A percentile compares a stretch with the other conserved stretches of the same genome.
Conservation (phyloP, 1,140 invertebrate genomes). For the Ylistrum balloti region DNA sequence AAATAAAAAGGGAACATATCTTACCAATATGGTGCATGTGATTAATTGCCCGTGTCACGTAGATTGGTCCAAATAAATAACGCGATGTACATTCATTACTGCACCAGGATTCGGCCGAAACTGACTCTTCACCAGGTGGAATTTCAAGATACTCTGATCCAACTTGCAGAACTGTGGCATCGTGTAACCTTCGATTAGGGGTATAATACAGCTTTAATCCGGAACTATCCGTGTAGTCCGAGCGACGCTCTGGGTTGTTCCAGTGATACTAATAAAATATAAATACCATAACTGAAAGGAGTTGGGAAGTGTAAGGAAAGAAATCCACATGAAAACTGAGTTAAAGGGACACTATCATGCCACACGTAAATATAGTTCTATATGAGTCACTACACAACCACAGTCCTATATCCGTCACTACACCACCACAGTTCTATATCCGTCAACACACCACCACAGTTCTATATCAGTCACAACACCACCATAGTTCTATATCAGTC, state of each 20-base stretch:
- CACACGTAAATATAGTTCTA: no score
- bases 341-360: no score
- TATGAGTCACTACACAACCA: no score
- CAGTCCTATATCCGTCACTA: no score
- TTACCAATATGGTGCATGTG: conserved; percentile 58
- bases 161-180: conserved; percentile 8
- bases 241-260: conserved; percentile 44
- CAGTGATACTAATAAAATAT: conserved; percentile 48
- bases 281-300: no score
- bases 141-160: conserved; percentile 29
- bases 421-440: no score
- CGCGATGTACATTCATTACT: not conserved
- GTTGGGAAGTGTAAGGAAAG: no score
- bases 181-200: not conserved
- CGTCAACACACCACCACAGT: no score
- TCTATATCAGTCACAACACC: no score
- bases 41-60: conserved; percentile 42
- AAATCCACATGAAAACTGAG: no score
- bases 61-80: not conserved
- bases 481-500: no score
- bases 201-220: conserved; percentile 43
- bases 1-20: no score
- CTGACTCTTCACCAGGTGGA: not conserved
- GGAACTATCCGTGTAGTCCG: conserved; percentile 46
- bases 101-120: not conserved